Evolutionary conservation across 2,797 vertebrate genomes (phyloP).

Genomic region (Clarias platycephalus): DNA sequence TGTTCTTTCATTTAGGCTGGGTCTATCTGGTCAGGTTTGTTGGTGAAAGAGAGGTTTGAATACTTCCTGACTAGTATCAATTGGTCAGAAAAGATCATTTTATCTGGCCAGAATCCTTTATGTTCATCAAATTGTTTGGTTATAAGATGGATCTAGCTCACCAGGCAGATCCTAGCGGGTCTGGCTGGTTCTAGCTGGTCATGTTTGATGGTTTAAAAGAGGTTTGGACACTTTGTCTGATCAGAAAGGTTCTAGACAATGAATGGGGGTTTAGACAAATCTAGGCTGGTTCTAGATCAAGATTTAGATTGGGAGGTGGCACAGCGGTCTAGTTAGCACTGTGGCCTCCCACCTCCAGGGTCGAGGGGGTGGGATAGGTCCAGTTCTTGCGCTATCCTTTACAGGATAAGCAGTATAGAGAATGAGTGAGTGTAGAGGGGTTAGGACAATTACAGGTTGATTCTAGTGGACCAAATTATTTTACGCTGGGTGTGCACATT

Average conservation of each 20-base stretch:
- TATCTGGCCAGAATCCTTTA: not conserved
- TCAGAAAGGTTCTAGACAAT: not conserved
- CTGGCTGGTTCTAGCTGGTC: not conserved
- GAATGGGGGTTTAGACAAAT: no score
- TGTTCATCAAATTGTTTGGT: no score
- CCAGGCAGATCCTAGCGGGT: not conserved
- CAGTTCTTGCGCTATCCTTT: no score
- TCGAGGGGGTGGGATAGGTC: no score
- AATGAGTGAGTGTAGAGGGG: no score
- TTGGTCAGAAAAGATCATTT: not conserved
- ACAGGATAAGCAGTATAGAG: no score
- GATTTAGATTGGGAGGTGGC: not conserved
- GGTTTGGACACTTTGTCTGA: not conserved
- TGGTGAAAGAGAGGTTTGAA: not conserved
- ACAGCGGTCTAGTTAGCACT: no score
- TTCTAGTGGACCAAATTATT: not conserved
- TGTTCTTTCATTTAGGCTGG: not conserved
- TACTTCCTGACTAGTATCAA: not conserved
- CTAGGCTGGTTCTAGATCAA: no score
- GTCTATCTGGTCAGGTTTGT: not conserved
- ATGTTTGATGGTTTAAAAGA: not conserved
- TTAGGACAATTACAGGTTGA: not conserved
- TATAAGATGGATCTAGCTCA: no score
- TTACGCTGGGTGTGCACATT: not conserved
- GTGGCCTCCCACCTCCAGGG: no score